Evolutionary conservation across 2,113 vertebrate genomes (phyloP).

Genomic region (Cebidichthys violaceus): DNA sequence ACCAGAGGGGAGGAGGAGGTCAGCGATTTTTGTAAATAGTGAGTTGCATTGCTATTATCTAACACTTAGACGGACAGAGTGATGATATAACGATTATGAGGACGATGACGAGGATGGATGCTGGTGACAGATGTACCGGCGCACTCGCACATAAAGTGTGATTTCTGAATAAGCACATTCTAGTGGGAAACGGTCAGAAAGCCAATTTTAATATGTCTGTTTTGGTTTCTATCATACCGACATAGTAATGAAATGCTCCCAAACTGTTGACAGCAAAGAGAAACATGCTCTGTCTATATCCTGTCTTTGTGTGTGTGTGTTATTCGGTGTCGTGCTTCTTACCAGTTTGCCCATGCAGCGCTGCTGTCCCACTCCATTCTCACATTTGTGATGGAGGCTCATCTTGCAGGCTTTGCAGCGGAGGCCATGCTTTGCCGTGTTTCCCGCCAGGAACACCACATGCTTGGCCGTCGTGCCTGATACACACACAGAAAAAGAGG

Average conservation of each 20-base stretch:
- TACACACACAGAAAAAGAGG: constrained; percentile 36
- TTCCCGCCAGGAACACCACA: constrained; percentile 86
- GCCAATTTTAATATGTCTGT: constrained; percentile 38
- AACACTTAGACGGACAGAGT: constrained; percentile 49
- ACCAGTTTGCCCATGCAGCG: constrained; percentile 99
- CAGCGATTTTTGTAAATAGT: constrained; percentile 28
- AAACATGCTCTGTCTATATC: background rate
- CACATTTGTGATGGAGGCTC: constrained; percentile 98
- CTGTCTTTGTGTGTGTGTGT: background rate
- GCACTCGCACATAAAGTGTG: constrained; percentile 70
- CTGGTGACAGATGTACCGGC: constrained; percentile 66
- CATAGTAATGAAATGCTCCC: constrained; percentile 15
- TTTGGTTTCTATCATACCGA: constrained; percentile 41
- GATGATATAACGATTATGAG: constrained; percentile 71
- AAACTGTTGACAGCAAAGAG: constrained; percentile 14
- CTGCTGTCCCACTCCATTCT: constrained; percentile 90
- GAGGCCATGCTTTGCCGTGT: constrained; percentile 92
- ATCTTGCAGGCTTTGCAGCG: constrained; percentile 99
- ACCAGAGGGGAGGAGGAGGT: constrained; percentile 30
- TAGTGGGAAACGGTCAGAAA: constrained; percentile 49
- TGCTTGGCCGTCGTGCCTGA: constrained; percentile 89
- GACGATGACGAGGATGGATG: constrained; percentile 62
- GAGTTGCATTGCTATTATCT: constrained; percentile 49
- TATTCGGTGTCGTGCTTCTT: constrained; percentile 63
- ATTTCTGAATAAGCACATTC: constrained; percentile 78